Percentiles rank a stretch among this genome's conserved stretches.
These are phyloP conservation scores for Acrobasis repandana DNA, from an alignment of 2,888 invertebrate species.

Conservation along the genomic window DNA sequence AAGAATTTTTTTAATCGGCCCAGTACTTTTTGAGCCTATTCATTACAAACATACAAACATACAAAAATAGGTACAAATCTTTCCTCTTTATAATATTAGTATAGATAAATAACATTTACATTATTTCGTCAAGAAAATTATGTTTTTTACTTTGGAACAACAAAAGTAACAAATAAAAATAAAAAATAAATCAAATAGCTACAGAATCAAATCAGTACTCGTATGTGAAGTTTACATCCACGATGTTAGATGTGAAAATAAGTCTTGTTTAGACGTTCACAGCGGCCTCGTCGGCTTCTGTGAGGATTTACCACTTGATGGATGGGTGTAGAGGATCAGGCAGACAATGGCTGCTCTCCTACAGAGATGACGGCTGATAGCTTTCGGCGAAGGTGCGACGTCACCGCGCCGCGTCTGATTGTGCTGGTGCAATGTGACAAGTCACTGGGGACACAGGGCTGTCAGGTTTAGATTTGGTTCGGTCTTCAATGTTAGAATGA, in stretches of 20 bases:
- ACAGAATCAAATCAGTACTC: too few relatives aligned
- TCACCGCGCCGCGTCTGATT: conserved; percentile 57
- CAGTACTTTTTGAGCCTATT: too few relatives aligned
- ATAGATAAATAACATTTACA: too few relatives aligned
- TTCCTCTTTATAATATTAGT: too few relatives aligned
- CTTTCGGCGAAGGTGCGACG: conserved; percentile 72
- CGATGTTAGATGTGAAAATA: not conserved
- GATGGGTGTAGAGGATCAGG: conserved; percentile 43
- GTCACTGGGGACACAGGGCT: conserved; percentile 45
- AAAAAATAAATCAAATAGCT: too few relatives aligned
- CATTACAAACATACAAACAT: too few relatives aligned
- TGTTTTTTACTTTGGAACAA: too few relatives aligned
- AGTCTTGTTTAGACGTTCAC: conserved; percentile 2
- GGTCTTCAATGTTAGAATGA: too few relatives aligned
- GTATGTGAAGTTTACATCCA: not conserved
- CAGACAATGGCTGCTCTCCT: conserved; percentile 35
- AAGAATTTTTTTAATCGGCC: too few relatives aligned
- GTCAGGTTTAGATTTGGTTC: not conserved
- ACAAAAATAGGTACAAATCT: too few relatives aligned
- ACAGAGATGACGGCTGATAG: conserved; percentile 57
- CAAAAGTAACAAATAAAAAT: too few relatives aligned
- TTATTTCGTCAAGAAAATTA: too few relatives aligned
- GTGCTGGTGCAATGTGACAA: conserved; percentile 47
- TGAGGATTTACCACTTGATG: conserved; percentile 66
- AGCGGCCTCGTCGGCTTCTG: conserved; percentile 43